These are phyloP conservation scores for Pluvianellus socialis DNA, from an alignment of 2,113 vertebrate species.

Conservation along the genomic window DNA sequence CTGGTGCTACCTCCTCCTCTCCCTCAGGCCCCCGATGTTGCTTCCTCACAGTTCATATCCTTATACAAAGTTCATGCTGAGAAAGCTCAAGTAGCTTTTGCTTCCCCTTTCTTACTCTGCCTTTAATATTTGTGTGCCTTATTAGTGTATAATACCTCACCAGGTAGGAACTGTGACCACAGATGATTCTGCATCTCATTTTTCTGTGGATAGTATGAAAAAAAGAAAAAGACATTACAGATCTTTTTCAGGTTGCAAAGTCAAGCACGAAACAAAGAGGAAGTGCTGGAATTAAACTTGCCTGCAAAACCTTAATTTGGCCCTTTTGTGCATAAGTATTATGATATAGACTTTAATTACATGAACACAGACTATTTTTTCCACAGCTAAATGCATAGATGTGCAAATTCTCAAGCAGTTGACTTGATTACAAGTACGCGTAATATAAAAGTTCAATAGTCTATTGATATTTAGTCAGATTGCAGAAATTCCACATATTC, in stretches of 20 bases:
- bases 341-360: conserved; percentile 33
- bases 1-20: not conserved
- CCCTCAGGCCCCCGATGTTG: not conserved
- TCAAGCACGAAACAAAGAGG: conserved; percentile 48
- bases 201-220: not conserved
- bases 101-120: not conserved
- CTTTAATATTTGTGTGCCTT: not conserved
- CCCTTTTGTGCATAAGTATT: conserved; percentile 25
- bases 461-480: conserved; percentile 69
- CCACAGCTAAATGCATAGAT: conserved; percentile 53
- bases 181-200: not conserved
- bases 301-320: conserved; percentile 39
- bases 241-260: conserved; percentile 8
- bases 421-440: conserved; percentile 59
- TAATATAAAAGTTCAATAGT: conserved; percentile 69
- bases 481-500: conserved; percentile 57
- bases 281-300: conserved; percentile 33
- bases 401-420: conserved; percentile 56
- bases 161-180: not conserved
- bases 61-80: not conserved
- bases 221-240: not conserved
- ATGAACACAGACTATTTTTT: conserved; percentile 60
- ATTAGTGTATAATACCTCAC: not conserved
- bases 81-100: not conserved
- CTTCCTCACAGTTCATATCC: not conserved